Evolutionary conservation across 2,797 vertebrate species (phyloP), one percentile per base, ranked within the genome.

Genomic region (Sebastes glaucus): DNA sequence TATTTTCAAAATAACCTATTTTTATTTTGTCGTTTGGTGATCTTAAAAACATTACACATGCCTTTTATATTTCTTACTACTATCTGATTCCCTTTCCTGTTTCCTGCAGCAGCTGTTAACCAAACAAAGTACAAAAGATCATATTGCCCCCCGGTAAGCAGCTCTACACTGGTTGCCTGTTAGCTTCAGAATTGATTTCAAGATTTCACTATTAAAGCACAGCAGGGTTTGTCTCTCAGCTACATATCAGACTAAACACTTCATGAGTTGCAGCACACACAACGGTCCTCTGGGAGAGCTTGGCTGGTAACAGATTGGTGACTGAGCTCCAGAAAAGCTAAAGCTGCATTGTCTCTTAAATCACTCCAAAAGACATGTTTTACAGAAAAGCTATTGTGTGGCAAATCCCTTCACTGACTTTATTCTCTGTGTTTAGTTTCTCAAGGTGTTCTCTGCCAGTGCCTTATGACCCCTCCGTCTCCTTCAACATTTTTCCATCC

Each of bases 391-490:
- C 11, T 5, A 18, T 70, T 64, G n/a, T 78, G 85, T 82, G 57
- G 16, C 65, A 55, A 80, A 82, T 74, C 28, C 33, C 35, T 59
- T 32, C 5, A 18, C 16, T 56, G 62, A 55, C 63, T 64, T 71
- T 27, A 22, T 55, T 71, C 22, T 71, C 30, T 32, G 13, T 27
- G 33, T 78, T 85, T 32, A 56, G 61, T 80, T 77, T 85, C 75
- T 70, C 38, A 68, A 78, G 66, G 72, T 67, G 64, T 80, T 82
- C 59, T 82, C 66, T 77, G 65, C 71, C 60, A 60, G 66, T 56
- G 42, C 77, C 85, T 78, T 49, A 33, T 92, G 91, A 87, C 83
- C 81, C 78, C 57, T 84, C 74, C 81, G 64, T 86, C 86, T 82
- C 82, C 89, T 81, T 72, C 62, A 76, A 18, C 66, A 67, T 85